phyloP scores from a whole-genome alignment of 2,113 vertebrate genomes.

The Burhinus bistriatus region DNA sequence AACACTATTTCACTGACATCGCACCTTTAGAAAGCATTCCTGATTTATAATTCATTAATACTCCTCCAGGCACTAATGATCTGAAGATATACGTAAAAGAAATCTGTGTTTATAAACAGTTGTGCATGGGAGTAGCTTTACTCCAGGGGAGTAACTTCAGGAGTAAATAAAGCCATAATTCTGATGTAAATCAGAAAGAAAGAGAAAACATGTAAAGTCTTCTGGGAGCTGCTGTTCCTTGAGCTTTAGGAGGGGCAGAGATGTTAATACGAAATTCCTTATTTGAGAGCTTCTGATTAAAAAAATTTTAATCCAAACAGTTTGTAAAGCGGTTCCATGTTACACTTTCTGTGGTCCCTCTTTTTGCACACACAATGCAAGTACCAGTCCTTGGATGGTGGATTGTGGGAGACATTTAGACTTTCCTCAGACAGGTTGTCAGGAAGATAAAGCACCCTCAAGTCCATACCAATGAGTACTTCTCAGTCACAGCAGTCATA shows the following conservation, averaged over 20 bases:
- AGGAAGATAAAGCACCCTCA: slow-evolving; percentile 25
- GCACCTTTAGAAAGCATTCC: not conserved
- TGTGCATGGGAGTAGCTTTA: not conserved
- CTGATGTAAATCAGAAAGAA: not conserved
- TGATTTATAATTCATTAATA: not conserved
- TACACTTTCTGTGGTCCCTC: not conserved
- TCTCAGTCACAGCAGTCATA: slow-evolving; percentile 40
- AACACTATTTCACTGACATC: not conserved
- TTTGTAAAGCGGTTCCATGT: rapidly evolving
- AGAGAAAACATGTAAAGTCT: not conserved
- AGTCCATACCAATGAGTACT: slow-evolving; percentile 10
- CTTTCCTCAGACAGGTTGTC: not conserved
- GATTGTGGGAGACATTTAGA: not conserved
- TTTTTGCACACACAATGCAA: not conserved
- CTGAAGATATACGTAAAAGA: not conserved
- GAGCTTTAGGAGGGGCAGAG: not conserved
- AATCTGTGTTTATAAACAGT: not conserved
- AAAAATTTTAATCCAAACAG: not conserved
- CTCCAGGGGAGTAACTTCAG: not conserved
- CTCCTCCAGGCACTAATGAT: not conserved
- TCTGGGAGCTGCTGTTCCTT: not conserved
- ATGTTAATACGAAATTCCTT: not conserved
- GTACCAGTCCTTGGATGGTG: not conserved
- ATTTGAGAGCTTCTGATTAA: not conserved
- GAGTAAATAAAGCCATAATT: not conserved